Evolutionary conservation across 2,797 vertebrate genomes (phyloP), one percentile per base, ranked within the genome.

Genomic region (Sebastes iracundus): DNA sequence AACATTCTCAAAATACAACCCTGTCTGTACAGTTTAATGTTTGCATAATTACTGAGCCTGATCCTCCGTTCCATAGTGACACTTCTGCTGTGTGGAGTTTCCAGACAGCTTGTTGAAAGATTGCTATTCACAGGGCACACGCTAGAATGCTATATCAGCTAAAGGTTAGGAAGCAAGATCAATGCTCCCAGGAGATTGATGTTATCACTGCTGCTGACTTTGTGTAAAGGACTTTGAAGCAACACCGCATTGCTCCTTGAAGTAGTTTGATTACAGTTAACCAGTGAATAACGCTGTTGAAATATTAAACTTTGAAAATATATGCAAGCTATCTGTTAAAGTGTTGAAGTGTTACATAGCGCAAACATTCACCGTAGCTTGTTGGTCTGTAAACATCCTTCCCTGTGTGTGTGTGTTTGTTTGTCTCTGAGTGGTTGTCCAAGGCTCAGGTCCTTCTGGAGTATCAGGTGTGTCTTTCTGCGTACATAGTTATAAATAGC

Each of bases 401-500:
- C 9, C n/a, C 23, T 64, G 3, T 46, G 2, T 53, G 32, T 61
- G 38, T 56, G 13, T 64, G 62, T 82, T 35, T 63, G 6, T 59
- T 8, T 64, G 30, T 46, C 55, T 82, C 25, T 74, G 32, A 61
- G 66, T 66, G 52, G 59, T 35, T 35, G 56, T 59, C 55, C 12
- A 58, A 18, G 30, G 6, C n/a, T 53, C 9, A 23, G 35, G 53
- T 70, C 28, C 56, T 30, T 59, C 75, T 82, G 16, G 0, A 69
- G 61, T 79, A 69, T 91, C 79, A 68, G 68, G 66, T 84, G 71
- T 78, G 20, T 74, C 28, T 75, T 65, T 66, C 71, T 23, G 30
- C 8, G 2, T n/a, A 2, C 7, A 3, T 13, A 2, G 42, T 42
- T 80, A 84, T 76, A 80, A 82, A 89, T 83, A 86, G 49, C 23